Evolutionary conservation across 2,113 vertebrate species (phyloP).

Genomic region (Donacobius atricapilla): DNA sequence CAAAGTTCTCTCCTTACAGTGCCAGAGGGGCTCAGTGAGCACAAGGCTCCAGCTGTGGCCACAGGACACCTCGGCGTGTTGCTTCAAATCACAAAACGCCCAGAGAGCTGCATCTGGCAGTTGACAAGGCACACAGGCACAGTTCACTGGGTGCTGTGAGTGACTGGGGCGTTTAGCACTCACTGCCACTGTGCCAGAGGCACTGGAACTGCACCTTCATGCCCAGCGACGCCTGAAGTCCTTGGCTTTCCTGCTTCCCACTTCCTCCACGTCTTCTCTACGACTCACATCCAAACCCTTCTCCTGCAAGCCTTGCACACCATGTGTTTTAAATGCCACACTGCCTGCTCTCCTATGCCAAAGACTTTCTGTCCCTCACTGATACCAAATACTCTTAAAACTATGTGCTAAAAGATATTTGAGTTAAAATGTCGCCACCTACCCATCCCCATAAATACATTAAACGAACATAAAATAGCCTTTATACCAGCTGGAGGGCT

Average conservation of each 20-base stretch:
- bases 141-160: not conserved
- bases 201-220: not conserved
- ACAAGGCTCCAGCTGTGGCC: not conserved
- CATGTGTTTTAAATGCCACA: constrained; percentile 47
- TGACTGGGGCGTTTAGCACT: not conserved
- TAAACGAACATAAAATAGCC: not conserved
- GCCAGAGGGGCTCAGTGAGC: not conserved
- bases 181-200: not conserved
- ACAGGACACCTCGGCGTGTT: not conserved
- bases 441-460: constrained; percentile 48
- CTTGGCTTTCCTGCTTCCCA: not conserved
- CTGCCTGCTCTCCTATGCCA: constrained; percentile 18
- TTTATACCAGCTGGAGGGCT: constrained; percentile 34
- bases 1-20: not conserved
- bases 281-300: not conserved
- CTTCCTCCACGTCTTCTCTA: not conserved
- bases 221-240: not conserved
- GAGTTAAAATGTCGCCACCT: constrained; percentile 44
- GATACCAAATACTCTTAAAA: not conserved
- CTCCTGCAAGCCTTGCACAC: constrained; percentile 9
- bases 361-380: constrained; percentile 8
- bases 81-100: not conserved
- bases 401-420: not conserved
- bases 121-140: not conserved
- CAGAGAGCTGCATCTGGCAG: not conserved